Evolutionary conservation across 2,113 vertebrate genomes (phyloP).

Genomic region (Ptilorrhoa leucosticta): DNA sequence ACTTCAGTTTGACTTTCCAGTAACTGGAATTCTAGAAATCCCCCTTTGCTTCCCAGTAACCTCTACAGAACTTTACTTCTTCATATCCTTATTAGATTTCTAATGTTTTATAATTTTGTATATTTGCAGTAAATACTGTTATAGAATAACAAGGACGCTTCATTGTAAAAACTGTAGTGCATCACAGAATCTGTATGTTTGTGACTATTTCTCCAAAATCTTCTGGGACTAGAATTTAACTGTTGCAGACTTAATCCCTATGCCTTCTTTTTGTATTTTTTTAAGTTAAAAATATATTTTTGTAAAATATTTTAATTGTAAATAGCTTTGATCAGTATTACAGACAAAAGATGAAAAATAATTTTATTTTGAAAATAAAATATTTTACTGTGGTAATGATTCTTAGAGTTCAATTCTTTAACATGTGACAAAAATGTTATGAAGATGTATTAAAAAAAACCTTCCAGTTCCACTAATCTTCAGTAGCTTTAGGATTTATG

Average conservation of each 20-base stretch:
- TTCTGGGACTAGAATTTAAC: background rate
- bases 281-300: conserved; percentile 30
- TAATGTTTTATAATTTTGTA: background rate
- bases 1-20: background rate
- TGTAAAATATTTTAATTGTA: conserved; percentile 20
- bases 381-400: background rate
- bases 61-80: background rate
- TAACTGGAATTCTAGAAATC: background rate
- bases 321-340: background rate
- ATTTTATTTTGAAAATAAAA: background rate
- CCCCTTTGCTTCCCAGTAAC: background rate
- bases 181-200: background rate
- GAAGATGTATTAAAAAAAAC: background rate
- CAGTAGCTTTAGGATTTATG: background rate
- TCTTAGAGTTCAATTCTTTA: background rate
- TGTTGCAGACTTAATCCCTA: background rate
- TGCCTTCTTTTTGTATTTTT: background rate
- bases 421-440: background rate
- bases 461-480: background rate
- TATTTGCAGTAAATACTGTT: background rate
- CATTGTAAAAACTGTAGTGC: background rate
- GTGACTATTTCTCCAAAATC: background rate
- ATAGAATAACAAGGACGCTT: background rate
- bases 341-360: background rate
- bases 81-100: background rate